Evolutionary conservation across 1,140 invertebrate species (phyloP), one percentile per base, ranked within the genome.

Genomic region (Mactra quadrangularis): DNA sequence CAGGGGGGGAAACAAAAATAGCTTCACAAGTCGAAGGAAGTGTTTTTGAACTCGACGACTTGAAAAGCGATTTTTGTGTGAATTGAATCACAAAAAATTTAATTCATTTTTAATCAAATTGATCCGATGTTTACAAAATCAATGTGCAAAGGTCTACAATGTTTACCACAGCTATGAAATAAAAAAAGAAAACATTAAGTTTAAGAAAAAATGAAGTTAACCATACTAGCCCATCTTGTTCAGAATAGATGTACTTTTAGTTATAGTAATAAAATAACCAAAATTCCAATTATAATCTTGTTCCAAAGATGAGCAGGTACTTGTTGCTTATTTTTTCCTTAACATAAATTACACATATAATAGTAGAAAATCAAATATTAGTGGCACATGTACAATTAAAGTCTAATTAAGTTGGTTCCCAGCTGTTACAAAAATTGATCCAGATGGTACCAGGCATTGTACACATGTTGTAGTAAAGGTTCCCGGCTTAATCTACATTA

Each of bases 391-490:
- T 78, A 78, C 76, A 78, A 52, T 53, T 68, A 35, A 52, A 52
- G 52, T 78, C 60, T 47, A 55, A 60, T 9, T 76, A 31, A 57
- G 76, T 78, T 78, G 76, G 76, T 78, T 41, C 60, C 76, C 76
- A 78, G 76, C 76, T 78, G 76, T 78, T 78, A 22, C 17, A 55
- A 66, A 29, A 60, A 7, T 15, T 41, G n/a, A n/a, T 68, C 76
- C 76, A 78, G 76, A 68, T 78, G 76, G 76, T 78, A 68, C 62
- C 76, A 66, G 60, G 60, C 60, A 53, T 50, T 68, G 76, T 66
- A 78, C 60, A 78, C 38, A 45, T 60, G 64, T 50, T 35, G n/a
- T n/a, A n/a, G n/a, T n/a, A n/a, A 35, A 19, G 72, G n/a, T 52
- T 47, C 35, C 59, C 29, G 57, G 57, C 74, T 81, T 81, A 81